Base-by-base conservation (phyloP, 2,113 vertebrate species). In the Circaetus gallicus region DNA sequence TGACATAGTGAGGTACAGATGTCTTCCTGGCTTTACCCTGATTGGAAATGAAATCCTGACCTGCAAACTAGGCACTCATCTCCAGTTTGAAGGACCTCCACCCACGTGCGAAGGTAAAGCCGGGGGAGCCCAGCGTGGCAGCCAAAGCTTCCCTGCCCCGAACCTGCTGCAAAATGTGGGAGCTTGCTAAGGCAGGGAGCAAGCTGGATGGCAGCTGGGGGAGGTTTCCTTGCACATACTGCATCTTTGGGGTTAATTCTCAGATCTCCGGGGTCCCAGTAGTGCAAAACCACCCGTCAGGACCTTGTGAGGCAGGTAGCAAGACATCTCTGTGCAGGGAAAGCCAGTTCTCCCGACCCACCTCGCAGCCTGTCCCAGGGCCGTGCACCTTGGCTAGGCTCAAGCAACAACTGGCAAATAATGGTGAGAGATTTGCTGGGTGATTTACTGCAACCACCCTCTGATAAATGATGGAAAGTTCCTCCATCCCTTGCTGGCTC, bases 41-140 rank as follows among this genome's bases (percentile, higher is more conserved):
- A 98, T 98, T 47, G 99, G 99, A 17, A 99, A 97, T 89, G 99
- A 99, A 96, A 99, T 99, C 86, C 97, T 99, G 91, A 99, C 99
- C 53, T 99, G 99, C 97, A 98, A 98, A 11, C 96, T 99, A 10
- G 99, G 99, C 61, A 99, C 98, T 5, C 98, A 99, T 47, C 98
- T 99, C 19, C 99, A 99, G 96, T 99, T 99, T 67, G 99, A 99
- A 86, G 99, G 99, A 7, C 99, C 99, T 40, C 99, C 99, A 1
- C 99, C 99, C 11, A 98, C 99, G 2, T 99, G 99, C 89, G 99
- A 99, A 98, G 99, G 99, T 99, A 97, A 98, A 96, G 42, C 61
- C 0, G 5, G 59, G 38, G 16, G 26, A 31, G 22, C n/a, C n/a
- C 49, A 4, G 24, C 1, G 3, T 14, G 50, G 21, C 29, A 29